phyloP scores from a whole-genome alignment of 1,140 invertebrate genomes.

The Centruroides vittatus region DNA sequence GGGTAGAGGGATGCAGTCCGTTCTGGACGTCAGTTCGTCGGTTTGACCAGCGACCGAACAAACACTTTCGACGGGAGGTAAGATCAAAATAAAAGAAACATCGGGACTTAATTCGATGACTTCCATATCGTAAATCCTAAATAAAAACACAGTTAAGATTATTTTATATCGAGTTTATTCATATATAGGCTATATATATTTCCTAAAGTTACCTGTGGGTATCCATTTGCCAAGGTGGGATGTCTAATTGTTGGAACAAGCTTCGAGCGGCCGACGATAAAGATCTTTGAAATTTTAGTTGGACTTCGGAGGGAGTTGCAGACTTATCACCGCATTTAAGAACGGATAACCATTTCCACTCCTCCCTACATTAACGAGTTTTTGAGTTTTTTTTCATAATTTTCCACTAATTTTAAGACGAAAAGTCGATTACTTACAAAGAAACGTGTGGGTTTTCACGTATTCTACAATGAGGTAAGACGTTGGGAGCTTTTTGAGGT shows the following conservation, averaged over 20 bases:
- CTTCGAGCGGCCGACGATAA: conserved; percentile 24
- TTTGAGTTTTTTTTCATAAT: neutral
- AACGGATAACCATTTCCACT: conserved; percentile 55
- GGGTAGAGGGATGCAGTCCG: conserved; percentile 66
- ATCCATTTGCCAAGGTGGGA: conserved; percentile 10
- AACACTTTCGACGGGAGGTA: conserved; percentile 75
- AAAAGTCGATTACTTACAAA: conserved; percentile 44
- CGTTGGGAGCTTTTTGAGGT: conserved; percentile 74
- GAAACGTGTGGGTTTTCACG: conserved; percentile 90
- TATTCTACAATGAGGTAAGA: conserved; percentile 80
- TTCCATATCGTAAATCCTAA: conserved; percentile 71
- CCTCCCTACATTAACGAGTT: conserved; percentile 48
- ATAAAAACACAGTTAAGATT: neutral
- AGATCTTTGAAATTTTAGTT: conserved; percentile 24
- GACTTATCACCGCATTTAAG: conserved; percentile 17
- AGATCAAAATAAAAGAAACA: conserved; percentile 75
- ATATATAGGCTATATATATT: neutral
- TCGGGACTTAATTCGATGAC: conserved; percentile 76
- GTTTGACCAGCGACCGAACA: conserved; percentile 78
- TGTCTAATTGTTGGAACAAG: conserved; percentile 22
- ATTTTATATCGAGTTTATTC: neutral
- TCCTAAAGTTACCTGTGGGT: conserved; percentile 8
- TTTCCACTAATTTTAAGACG: conserved; percentile 5
- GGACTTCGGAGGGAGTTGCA: conserved; percentile 14
- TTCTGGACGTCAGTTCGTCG: conserved; percentile 56